These are phyloP conservation scores for Sycophaga agraensis DNA, from an alignment of 1,140 invertebrate species.

Conservation along the genomic window DNA sequence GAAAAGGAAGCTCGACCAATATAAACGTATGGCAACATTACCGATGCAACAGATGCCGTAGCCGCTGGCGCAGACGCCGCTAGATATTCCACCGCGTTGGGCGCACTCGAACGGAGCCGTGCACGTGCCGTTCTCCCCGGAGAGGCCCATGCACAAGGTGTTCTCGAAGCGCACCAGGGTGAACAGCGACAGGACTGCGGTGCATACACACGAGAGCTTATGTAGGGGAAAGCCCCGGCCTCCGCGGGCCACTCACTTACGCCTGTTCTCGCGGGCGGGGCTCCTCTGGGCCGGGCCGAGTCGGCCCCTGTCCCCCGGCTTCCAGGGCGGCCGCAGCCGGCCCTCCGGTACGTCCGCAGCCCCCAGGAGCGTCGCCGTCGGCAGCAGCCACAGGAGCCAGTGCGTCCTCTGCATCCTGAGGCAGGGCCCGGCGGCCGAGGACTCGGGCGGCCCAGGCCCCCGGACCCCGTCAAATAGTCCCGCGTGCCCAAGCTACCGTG, in stretches of 20 bases:
- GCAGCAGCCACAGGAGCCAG: too few species aligned
- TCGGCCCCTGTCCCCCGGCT: not conserved
- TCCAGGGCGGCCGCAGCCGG: not conserved
- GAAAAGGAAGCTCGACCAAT: too few species aligned
- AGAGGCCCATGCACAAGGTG: conserved; percentile 65
- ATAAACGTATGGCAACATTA: conserved; percentile 44
- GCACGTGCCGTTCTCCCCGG: conserved; percentile 78
- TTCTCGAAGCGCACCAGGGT: conserved; percentile 74
- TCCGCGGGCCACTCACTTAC: not conserved
- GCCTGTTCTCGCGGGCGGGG: too few species aligned
- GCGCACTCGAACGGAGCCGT: conserved; percentile 69
- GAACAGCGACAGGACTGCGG: conserved; percentile 71
- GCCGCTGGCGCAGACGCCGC: conserved; percentile 75
- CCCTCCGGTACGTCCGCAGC: not conserved
- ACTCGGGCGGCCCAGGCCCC: not conserved
- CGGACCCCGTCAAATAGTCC: not conserved
- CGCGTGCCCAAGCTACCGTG: not conserved
- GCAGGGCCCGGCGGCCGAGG: not conserved
- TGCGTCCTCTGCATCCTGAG: too few species aligned
- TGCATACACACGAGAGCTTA: not conserved
- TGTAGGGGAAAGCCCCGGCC: not conserved
- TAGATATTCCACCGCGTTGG: conserved; percentile 66
- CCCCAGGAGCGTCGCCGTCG: too few species aligned
- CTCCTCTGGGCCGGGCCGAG: too few species aligned
- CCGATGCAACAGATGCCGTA: conserved; percentile 75